A percentile compares a stretch with the other conserved stretches of the same genome.
Evolutionary conservation across 92 coral and sea anemone genomes (phyloP).

Genomic region (Zoanthus sansibaricus): DNA sequence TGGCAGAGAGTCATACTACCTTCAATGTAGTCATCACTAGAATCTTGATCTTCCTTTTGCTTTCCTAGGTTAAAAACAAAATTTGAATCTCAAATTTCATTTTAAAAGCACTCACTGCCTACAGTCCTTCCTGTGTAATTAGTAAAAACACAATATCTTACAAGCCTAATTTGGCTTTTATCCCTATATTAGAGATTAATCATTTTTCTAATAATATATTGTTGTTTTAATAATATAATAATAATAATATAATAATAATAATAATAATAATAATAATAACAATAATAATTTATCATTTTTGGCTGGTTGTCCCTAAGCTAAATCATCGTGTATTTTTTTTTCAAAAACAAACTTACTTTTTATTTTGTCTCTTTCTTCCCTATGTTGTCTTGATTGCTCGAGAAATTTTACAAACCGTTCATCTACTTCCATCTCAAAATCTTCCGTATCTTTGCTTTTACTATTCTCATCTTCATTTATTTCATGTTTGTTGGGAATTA

Average conservation of each 20-base stretch:
- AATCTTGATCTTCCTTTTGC: conserved; percentile 57
- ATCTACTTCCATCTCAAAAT: conserved; percentile 81
- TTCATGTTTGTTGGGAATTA: background rate
- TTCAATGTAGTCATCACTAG: conserved; percentile 83
- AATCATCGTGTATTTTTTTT: background rate
- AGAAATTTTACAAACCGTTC: conserved; percentile 85
- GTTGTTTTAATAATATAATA: too few species aligned
- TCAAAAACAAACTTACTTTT: conserved; percentile 49
- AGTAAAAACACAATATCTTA: too few species aligned
- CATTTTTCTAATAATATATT: too few species aligned
- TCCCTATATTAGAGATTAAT: too few species aligned
- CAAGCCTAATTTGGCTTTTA: too few species aligned
- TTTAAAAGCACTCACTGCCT: too few species aligned
- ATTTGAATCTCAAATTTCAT: background rate
- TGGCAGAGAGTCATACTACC: conserved; percentile 48
- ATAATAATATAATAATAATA: too few species aligned
- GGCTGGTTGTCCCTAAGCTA: too few species aligned
- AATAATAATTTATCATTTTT: too few species aligned
- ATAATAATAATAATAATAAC: too few species aligned
- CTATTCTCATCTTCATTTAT: conserved; percentile 41
- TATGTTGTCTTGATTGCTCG: conserved; percentile 91
- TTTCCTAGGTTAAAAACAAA: conserved; percentile 49
- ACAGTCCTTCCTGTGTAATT: too few species aligned
- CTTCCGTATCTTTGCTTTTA: conserved; percentile 34
- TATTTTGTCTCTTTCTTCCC: conserved; percentile 83